Percentiles rank a stretch among this genome's conserved stretches.
Evolutionary conservation across 2,888 invertebrate species (phyloP).

Genomic region (Brachyopa scutellaris): DNA sequence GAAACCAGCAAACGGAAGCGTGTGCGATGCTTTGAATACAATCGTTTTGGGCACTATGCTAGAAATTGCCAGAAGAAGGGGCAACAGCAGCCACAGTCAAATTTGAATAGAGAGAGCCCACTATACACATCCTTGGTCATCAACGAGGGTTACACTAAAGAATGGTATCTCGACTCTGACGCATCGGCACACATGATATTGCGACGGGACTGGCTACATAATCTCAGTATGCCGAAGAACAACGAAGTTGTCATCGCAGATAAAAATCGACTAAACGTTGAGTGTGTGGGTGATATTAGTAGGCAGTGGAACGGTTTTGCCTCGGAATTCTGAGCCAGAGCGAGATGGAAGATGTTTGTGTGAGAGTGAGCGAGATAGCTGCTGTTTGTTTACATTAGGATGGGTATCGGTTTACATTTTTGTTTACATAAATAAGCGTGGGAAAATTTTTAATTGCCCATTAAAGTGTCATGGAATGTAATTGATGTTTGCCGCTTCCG

Average conservation of each 20-base stretch:
- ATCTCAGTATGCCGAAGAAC: background rate
- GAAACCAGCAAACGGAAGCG: background rate
- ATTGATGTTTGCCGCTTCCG: no score
- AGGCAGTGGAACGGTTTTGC: no score
- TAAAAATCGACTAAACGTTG: no score
- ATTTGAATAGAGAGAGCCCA: background rate
- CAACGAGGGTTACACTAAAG: background rate
- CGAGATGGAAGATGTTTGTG: no score
- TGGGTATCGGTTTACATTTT: no score
- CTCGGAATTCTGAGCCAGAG: no score
- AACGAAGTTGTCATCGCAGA: background rate
- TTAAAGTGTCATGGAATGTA: no score
- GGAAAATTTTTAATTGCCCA: no score
- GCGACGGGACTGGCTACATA: background rate
- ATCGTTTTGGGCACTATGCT: background rate
- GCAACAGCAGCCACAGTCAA: background rate
- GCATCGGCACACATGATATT: background rate
- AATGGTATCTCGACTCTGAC: background rate
- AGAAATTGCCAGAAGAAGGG: background rate
- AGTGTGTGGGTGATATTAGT: no score
- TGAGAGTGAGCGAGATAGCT: no score
- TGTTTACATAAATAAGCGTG: no score
- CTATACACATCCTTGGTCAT: background rate
- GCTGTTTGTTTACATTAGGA: no score
- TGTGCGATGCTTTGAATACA: background rate